These are phyloP conservation scores for Tipula confusa DNA, from an alignment of 2,888 invertebrate genomes.

Conservation along the genomic window DNA sequence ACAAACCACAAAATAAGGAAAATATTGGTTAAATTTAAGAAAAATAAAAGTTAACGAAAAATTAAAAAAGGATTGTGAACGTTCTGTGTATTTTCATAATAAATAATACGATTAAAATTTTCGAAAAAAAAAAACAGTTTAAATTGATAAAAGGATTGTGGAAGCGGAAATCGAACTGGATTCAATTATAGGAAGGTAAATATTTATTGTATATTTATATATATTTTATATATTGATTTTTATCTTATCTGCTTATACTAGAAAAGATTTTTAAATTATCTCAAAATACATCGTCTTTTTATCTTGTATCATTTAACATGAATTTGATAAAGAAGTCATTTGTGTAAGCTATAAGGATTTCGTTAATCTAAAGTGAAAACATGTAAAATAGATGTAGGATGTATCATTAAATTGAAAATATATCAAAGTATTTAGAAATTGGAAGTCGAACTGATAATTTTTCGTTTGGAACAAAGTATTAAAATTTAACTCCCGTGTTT, in stretches of 20 bases:
- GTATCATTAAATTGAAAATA: too few relatives aligned
- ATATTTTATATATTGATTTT: neutral
- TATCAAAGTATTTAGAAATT: too few relatives aligned
- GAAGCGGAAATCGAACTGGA: constrained; percentile 3
- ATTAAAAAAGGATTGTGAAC: neutral
- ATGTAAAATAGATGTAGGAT: too few relatives aligned
- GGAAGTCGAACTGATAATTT: too few relatives aligned
- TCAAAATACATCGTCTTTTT: too few relatives aligned
- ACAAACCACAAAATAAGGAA: neutral
- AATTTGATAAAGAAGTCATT: too few relatives aligned
- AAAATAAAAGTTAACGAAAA: neutral
- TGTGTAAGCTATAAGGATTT: too few relatives aligned
- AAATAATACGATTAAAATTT: neutral
- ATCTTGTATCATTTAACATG: too few relatives aligned
- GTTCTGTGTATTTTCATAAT: neutral
- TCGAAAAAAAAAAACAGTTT: neutral
- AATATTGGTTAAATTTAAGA: neutral
- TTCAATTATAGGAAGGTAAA: constrained; percentile 15
- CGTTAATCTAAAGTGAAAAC: too few relatives aligned
- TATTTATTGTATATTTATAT: neutral
- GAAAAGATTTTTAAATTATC: neutral
- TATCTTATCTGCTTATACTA: neutral
- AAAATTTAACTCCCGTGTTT: too few relatives aligned
- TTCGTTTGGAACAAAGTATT: too few relatives aligned
- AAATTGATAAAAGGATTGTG: neutral